Evolutionary conservation across 35 echinoderm and acorn worm genomes (phyloP).

Genomic region (Lytechinus pictus): DNA sequence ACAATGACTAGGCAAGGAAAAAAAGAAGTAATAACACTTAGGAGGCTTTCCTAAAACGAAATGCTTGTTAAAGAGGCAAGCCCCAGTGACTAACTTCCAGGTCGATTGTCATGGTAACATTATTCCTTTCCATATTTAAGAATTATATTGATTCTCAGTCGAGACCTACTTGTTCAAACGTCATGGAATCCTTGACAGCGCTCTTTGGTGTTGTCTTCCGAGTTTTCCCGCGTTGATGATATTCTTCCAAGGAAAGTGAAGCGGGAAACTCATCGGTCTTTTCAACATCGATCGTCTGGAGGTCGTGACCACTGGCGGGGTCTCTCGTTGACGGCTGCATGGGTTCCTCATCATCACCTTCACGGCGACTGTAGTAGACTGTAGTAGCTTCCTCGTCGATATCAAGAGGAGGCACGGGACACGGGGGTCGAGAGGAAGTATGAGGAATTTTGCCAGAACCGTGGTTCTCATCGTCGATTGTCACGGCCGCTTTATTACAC

Average conservation of each 20-base stretch:
- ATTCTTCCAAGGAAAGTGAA: not conserved
- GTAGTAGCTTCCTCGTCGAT: not conserved
- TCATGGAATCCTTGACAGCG: not conserved
- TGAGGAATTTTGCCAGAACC: not conserved
- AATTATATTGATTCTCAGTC: no score
- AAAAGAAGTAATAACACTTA: no score
- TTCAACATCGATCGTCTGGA: not conserved
- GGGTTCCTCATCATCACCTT: not conserved
- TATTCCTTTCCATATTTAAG: no score
- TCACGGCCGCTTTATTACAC: no score
- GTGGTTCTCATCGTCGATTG: no score
- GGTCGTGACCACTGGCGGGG: not conserved
- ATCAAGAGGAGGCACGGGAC: not conserved
- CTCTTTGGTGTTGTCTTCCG: not conserved
- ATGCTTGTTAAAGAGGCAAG: no score
- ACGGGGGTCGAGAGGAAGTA: not conserved
- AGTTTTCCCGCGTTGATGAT: not conserved
- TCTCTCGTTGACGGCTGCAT: not conserved
- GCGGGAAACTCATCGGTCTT: not conserved
- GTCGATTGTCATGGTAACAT: no score
- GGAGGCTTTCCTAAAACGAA: no score
- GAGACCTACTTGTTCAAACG: not conserved
- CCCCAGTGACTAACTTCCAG: no score
- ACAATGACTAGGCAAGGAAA: no score
- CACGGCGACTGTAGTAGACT: not conserved